Evolutionary conservation across 2,797 vertebrate species (phyloP).

Genomic region (Molossus alvarezi): DNA sequence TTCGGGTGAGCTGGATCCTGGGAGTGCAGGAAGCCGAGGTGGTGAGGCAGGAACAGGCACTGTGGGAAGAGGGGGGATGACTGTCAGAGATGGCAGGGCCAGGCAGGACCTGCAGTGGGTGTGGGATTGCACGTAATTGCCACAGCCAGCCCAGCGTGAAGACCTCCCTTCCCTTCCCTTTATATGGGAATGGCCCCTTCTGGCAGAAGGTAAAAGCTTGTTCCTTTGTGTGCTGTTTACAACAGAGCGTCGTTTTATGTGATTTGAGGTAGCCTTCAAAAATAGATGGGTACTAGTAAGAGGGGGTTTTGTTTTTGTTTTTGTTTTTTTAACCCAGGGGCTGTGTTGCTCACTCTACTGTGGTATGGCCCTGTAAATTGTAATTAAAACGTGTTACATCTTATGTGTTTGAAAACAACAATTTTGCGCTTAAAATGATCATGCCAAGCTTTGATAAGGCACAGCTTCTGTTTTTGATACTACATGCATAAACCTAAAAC

Average conservation of each 20-base stretch:
- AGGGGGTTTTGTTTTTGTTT: neutral
- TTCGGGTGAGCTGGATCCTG: neutral
- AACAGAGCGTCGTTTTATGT: conserved; percentile 53
- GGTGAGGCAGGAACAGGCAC: neutral
- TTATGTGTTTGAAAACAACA: conserved; percentile 47
- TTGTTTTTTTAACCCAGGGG: neutral
- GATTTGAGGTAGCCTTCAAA: conserved; percentile 32
- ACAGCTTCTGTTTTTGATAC: conserved; percentile 62
- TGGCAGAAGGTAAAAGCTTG: conserved; percentile 45
- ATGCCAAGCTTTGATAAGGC: conserved; percentile 23
- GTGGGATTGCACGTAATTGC: neutral
- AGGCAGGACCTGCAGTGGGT: neutral
- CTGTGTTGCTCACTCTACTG: neutral
- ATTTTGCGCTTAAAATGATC: conserved; percentile 60
- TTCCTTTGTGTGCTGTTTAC: conserved; percentile 38
- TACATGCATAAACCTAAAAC: conserved; percentile 40
- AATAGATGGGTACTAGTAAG: neutral
- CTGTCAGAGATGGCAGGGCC: neutral
- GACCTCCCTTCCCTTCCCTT: neutral
- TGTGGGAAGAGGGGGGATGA: neutral
- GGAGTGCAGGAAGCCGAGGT: neutral
- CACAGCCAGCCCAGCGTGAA: neutral
- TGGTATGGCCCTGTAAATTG: neutral
- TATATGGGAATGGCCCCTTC: conserved; percentile 47
- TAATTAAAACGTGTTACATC: conserved; percentile 58